Evolutionary conservation across 1,140 invertebrate genomes (phyloP).

Genomic region (Nixonia krombeini): DNA sequence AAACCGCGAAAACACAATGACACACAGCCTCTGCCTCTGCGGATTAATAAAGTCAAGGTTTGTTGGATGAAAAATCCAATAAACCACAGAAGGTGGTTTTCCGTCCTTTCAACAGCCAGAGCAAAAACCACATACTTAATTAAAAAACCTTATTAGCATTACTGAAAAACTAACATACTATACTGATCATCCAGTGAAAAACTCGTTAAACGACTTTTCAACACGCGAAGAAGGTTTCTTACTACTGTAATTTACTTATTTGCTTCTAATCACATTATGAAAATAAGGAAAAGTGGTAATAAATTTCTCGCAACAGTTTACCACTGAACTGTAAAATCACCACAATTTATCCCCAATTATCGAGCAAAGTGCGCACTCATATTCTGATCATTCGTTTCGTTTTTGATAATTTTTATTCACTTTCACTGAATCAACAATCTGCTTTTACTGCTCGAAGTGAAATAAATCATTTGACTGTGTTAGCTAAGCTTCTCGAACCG

Average conservation of each 20-base stretch:
- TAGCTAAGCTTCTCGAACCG: constrained; percentile 13
- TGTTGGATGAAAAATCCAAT: constrained; percentile 3
- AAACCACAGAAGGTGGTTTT: not conserved
- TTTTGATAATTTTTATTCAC: constrained; percentile 42
- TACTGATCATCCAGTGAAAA: too few relatives aligned
- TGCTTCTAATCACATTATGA: too few relatives aligned
- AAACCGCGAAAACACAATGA: constrained; percentile 44
- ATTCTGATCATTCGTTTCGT: constrained; percentile 14
- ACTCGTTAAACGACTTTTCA: too few relatives aligned
- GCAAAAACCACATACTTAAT: too few relatives aligned
- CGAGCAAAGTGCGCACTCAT: constrained; percentile 1
- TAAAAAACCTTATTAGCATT: too few relatives aligned
- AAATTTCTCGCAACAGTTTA: too few relatives aligned
- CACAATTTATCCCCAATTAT: constrained; percentile 2
- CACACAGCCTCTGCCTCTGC: constrained; percentile 30
- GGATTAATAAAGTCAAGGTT: constrained; percentile 42
- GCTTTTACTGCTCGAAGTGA: constrained; percentile 41
- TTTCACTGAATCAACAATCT: constrained; percentile 46
- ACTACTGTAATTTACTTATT: too few relatives aligned
- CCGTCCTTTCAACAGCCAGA: too few relatives aligned
- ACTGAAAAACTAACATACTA: too few relatives aligned
- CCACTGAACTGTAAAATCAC: too few relatives aligned
- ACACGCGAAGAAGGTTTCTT: too few relatives aligned
- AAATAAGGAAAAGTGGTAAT: too few relatives aligned
- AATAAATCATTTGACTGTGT: constrained; percentile 28